Evolutionary conservation across 2,113 vertebrate genomes (phyloP), one percentile per base, ranked within the genome.

Genomic region (Falcunculus frontatus): DNA sequence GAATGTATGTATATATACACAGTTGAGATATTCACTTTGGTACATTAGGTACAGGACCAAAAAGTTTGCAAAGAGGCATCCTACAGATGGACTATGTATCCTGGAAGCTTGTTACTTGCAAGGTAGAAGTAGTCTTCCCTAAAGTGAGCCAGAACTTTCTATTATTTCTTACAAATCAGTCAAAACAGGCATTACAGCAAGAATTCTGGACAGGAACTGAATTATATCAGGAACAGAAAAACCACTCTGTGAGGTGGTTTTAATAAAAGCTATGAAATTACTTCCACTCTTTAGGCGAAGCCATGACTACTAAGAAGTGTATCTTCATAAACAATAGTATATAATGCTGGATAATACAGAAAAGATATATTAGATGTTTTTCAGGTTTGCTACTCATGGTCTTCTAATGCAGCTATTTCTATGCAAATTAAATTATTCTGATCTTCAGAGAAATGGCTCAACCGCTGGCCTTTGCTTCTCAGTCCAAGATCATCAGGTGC

Each of bases 1-100:
- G 1, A 46, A 35, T 7, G 1, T 22, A 7, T 3, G 3, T 9
- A 35, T 16, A 39, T 32, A 11, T 4, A 27, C 15, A 35, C 16
- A 53, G 29, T 16, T 4, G 0, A 74, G 22, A 29, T 1, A 1
- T 39, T 81, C 11, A 42, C 37, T 77, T 60, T 33, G 30, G 11
- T 50, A 68, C 29, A 53, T 21, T 22, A 91, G 9, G 16, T 21
- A 77, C 11, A 52, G 53, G 67, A 91, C 17, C 35, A 83, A 76
- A 57, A 74, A 9, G 6, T 47, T 57, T 52, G 23, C 18, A 23
- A 49, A 72, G 33, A 80, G 6, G 7, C 22, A 76, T 26, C n/a
- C 41, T 37, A 56, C 3, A 62, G 7, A 16, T 35, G 3, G 27
- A 44, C 29, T 70, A 21, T 4, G 10, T 78, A 78, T 23, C 55